Base-by-base conservation (phyloP, 2,113 vertebrate genomes). In the Motacilla alba region DNA sequence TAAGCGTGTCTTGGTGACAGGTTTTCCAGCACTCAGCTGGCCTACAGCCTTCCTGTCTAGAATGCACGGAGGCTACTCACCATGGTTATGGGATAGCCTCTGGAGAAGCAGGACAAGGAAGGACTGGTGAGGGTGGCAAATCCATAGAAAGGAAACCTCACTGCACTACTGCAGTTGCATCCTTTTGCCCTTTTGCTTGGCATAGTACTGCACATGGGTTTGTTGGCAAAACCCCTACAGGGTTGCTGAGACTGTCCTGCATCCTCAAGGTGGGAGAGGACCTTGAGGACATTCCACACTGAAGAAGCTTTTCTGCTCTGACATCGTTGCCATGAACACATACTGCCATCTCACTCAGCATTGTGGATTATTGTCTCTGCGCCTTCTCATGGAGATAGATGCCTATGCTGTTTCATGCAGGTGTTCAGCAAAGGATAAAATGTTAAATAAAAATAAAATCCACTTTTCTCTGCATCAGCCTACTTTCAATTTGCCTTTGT, bases 211-310 rank as follows among this genome's bases (percentile, higher is more conserved):
- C 30, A 77, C 11, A 47, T 0, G 0, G 3, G 19, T n/a, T 24
- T 5, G 17, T 16, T 4, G 3, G 59, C 22, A 89, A 2, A 5
- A 58, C 4, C 11, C 3, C 19, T 43, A 2, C 0, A 1, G 26
- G 12, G 4, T 0, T 79, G 20, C 43, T 90, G 66, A 83, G 70
- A 16, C 9, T 63, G 21, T n/a, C 22, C 31, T 66, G 62, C 20
- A 53, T 33, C 33, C 47, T 41, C 4, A 26, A 26, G 21, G 10
- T 63, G 18, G 18, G 12, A 76, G 23, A 80, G 3, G 4, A n/a
- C 39, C 27, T 37, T 83, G 26, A 20, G 9, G 28, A 35, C 39
- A 55, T 30, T 39, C 30, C 28, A 28, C 26, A 72, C 12, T 43
- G 33, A 83, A 75, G 30, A 85, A 59, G 30, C 19, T 31, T 63